Evolutionary conservation across 2,797 vertebrate species (phyloP).

Genomic region (Peromyscus eremicus): DNA sequence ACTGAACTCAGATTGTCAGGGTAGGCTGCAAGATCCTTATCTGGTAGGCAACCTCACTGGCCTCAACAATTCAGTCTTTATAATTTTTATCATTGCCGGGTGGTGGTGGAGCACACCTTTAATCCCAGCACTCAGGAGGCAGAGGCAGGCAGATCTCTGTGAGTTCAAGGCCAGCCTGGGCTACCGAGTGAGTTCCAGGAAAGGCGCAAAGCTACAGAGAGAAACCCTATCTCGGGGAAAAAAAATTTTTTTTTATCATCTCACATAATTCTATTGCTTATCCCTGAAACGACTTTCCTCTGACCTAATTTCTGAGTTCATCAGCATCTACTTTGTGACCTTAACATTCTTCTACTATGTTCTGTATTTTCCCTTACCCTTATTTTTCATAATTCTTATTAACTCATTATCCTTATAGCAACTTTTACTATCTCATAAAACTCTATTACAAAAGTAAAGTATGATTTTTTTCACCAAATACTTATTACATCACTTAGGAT

Average conservation of each 20-base stretch:
- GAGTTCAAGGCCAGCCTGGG: no score
- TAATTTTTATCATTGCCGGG: neutral
- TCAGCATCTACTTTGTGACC: neutral
- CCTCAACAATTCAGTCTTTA: neutral
- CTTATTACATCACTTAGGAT: neutral
- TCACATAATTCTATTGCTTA: neutral
- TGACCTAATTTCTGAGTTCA: neutral
- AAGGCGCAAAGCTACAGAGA: no score
- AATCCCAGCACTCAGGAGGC: no score
- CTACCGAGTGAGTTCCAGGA: no score
- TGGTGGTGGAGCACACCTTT: no score
- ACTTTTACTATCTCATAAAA: constrained; percentile 31
- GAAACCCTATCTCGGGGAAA: no score
- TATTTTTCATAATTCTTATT: constrained; percentile 4
- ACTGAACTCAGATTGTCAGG: no score
- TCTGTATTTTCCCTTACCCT: neutral
- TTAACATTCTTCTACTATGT: neutral
- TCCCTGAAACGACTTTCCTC: neutral
- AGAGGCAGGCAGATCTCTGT: no score
- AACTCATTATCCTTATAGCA: neutral
- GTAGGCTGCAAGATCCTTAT: neutral
- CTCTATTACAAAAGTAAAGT: neutral
- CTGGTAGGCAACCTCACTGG: neutral
- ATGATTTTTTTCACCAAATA: constrained; percentile 22
- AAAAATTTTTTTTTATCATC: no score